Percentiles rank a stretch among this genome's conserved stretches.
Conservation (phyloP, 2,888 invertebrate genomes). For the Nymphalis polychloros region DNA sequence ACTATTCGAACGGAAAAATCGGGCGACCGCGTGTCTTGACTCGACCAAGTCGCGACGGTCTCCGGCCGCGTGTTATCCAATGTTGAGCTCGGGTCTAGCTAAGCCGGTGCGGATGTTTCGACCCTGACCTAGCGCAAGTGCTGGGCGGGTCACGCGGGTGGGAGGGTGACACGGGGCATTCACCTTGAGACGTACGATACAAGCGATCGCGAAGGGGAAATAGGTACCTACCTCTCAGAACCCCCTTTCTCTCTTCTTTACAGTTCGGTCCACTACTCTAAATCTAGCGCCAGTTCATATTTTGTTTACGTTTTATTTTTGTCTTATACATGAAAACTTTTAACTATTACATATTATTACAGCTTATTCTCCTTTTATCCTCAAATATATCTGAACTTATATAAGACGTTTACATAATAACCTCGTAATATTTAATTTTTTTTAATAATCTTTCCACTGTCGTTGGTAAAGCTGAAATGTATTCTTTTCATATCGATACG, state of each 20-base stretch:
- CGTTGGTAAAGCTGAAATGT: slow-evolving; percentile 4
- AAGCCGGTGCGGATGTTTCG: slow-evolving; percentile 61
- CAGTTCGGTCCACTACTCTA: slow-evolving; percentile 14
- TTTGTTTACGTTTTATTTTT: slow-evolving; percentile 1
- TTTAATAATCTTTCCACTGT: not conserved
- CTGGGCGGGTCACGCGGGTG: slow-evolving; percentile 76
- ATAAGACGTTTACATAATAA: not conserved
- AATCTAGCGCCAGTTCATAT: not conserved
- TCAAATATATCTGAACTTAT: not conserved
- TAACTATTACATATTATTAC: not conserved
- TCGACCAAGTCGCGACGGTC: slow-evolving; percentile 14
- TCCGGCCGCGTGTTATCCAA: slow-evolving; percentile 19
- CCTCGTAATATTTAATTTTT: not conserved
- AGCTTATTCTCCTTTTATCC: not conserved
- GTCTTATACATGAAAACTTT: not conserved
- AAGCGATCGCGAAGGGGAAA: slow-evolving; percentile 51
- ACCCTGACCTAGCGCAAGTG: slow-evolving; percentile 79
- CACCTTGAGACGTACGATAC: slow-evolving; percentile 73
- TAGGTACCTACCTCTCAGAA: slow-evolving; percentile 29
- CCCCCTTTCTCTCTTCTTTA: slow-evolving; percentile 21
- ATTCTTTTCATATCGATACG: slow-evolving; percentile 2
- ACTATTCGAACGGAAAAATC: slow-evolving; percentile 78
- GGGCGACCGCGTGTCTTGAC: slow-evolving; percentile 55
- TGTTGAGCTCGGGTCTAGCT: slow-evolving; percentile 50
- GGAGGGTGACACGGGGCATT: slow-evolving; percentile 73